These are phyloP conservation scores for Myotis vivesi DNA, from an alignment of 2,797 vertebrate species.

Conservation along the genomic window DNA sequence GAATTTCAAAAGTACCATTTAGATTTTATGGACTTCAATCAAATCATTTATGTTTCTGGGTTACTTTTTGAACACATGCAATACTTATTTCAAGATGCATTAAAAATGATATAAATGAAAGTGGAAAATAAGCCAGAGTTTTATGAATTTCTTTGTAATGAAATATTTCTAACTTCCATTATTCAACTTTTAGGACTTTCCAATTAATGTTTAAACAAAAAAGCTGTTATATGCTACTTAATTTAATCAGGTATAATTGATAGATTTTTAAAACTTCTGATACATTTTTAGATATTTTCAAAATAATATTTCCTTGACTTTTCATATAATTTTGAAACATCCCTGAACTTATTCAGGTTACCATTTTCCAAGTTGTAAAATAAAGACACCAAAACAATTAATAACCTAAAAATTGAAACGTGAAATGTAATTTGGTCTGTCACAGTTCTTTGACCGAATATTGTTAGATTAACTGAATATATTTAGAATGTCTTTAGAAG, in stretches of 20 bases:
- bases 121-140: neutral
- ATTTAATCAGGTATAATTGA: neutral
- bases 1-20: neutral
- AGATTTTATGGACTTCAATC: slow-evolving; percentile 5
- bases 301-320: neutral
- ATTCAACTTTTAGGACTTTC: neutral
- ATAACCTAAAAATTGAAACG: neutral
- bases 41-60: neutral
- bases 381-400: neutral
- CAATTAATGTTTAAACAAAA: slow-evolving; percentile 14
- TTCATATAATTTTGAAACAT: slow-evolving; percentile 1
- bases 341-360: neutral
- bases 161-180: neutral
- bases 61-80: neutral
- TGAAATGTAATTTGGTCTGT: neutral
- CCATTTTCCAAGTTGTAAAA: neutral
- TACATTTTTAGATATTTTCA: neutral
- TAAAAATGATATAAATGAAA: neutral
- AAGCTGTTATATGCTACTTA: neutral
- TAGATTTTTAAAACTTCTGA: neutral
- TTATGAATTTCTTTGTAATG: neutral
- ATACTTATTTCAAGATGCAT: slow-evolving; percentile 2
- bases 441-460: neutral
- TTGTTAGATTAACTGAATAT: neutral
- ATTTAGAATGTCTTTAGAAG: slow-evolving; percentile 40